Evolutionary conservation across 2,797 vertebrate genomes (phyloP), one percentile per base, ranked within the genome.

Genomic region (Petrocephalus schoutedeni): DNA sequence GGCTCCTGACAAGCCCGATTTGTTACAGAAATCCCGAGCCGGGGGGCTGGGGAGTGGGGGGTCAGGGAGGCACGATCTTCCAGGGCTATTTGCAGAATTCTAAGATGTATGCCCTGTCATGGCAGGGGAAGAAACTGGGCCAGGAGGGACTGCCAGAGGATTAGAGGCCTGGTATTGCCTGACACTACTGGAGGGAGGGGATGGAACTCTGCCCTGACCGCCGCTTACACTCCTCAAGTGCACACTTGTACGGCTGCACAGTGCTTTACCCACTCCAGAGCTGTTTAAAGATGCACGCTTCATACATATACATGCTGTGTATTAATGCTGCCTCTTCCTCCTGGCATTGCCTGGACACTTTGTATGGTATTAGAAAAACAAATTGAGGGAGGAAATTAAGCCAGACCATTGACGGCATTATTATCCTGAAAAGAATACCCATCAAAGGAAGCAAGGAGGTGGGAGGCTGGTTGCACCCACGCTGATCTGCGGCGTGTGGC

Each of bases 1-100:
- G 57, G 57, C 90, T 88, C 87, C 89, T 91, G 90, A 91, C 90
- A 90, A 86, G 83, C 87, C 56, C 85, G 89, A 90, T 88, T 85
- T 84, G 89, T 90, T 89, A 90, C 86, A 90, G 82, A 88, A 87
- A 87, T 89, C 89, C 88, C 23, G 23, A 67, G 86, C 41, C 51
- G 54, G 74, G 54, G 67, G 8, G 51, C 1, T 36, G 74, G 28
- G 53, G 71, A 16, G 51, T 57, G 16, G 54, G n/a, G 87, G 84
- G 53, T 56, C 53, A 57, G 23, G 19, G 57, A 77, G 58, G 74
- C 45, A 28, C 8, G 21, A n/a, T 71, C 87, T 71, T 88, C 82
- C 61, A 86, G 82, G 51, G 59, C 87, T 88, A 88, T 88, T 88
- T 86, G 41, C 82, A 86, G 61, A 88, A 61, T 51, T 88, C 87